Evolutionary conservation across 2,113 vertebrate species (phyloP).

Genomic region (Hypomesus transpacificus): DNA sequence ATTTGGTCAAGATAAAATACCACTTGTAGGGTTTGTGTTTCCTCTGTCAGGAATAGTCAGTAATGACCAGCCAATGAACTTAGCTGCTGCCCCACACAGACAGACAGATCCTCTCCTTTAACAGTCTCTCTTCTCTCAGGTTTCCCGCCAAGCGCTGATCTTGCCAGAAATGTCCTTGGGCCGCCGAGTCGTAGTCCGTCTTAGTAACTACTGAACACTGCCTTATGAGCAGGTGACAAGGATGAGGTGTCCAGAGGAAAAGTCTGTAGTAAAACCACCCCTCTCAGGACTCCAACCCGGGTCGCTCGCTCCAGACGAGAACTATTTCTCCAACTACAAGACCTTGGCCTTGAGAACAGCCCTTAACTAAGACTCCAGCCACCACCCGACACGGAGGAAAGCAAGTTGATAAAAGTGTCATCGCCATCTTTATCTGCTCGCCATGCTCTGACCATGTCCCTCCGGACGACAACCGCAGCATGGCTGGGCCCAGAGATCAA

Average conservation of each 20-base stretch:
- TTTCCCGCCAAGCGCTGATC: conserved; percentile 56
- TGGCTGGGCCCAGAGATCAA: not conserved
- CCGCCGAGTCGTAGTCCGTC: conserved; percentile 44
- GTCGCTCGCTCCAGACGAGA: too few species aligned
- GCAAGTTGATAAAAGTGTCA: too few species aligned
- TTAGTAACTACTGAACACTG: conserved; percentile 52
- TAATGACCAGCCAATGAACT: conserved; percentile 65
- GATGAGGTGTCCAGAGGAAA: conserved; percentile 38
- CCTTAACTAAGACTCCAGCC: too few species aligned
- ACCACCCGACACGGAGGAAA: too few species aligned
- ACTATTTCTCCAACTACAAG: too few species aligned
- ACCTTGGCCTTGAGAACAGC: too few species aligned
- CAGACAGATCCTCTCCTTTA: conserved; percentile 18
- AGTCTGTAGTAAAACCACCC: too few species aligned
- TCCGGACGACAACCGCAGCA: conserved; percentile 18
- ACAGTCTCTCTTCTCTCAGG: conserved; percentile 45
- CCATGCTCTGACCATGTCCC: conserved; percentile 23
- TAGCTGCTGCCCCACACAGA: conserved; percentile 40
- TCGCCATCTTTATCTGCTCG: too few species aligned
- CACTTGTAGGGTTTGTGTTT: not conserved
- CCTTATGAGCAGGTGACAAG: conserved; percentile 51
- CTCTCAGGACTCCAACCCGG: too few species aligned
- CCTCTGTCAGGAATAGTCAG: conserved; percentile 26
- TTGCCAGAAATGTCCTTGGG: conserved; percentile 48
- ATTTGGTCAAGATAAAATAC: too few species aligned